phyloP scores from a whole-genome alignment of 2,113 vertebrate genomes.

The Tupaia tana region DNA sequence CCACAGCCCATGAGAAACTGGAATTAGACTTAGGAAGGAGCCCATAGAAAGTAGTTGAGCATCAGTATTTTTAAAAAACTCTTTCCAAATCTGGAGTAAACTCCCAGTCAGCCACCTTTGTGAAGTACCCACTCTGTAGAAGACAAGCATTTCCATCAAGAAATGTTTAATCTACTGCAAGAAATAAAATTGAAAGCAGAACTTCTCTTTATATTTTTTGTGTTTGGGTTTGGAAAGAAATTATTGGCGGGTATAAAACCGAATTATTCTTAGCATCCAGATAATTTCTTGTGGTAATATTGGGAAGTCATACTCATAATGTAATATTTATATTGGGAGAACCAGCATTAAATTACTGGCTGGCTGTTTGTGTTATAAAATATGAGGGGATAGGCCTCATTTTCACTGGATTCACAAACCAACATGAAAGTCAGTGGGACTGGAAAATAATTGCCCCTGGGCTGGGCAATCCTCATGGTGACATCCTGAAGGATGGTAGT shows the following conservation, averaged over 20 bases:
- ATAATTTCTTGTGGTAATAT: slow-evolving; percentile 78
- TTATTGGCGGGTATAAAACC: slow-evolving; percentile 61
- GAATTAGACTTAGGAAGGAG: not conserved
- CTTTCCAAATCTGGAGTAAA: not conserved
- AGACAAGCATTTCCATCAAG: not conserved
- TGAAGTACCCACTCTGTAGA: not conserved
- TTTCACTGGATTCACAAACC: slow-evolving; percentile 70
- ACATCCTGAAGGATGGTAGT: not conserved
- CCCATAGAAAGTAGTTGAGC: not conserved
- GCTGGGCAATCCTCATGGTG: not conserved
- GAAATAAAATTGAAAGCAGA: slow-evolving; percentile 53
- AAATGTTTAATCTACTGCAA: not conserved
- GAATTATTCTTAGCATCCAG: slow-evolving; percentile 79
- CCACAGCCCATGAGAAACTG: not conserved
- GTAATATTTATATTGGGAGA: slow-evolving; percentile 73
- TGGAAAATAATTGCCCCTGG: not conserved
- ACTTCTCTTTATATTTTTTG: not conserved
- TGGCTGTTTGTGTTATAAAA: slow-evolving; percentile 65
- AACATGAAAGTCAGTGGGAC: slow-evolving; percentile 56
- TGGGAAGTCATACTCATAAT: slow-evolving; percentile 74
- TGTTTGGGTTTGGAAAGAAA: slow-evolving; percentile 62
- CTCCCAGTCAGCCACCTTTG: not conserved
- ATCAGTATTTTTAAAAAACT: not conserved
- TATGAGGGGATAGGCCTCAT: slow-evolving; percentile 32
- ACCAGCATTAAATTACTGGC: slow-evolving; percentile 71